Base-by-base conservation (phyloP, 2,888 invertebrate genomes). In the Microctonus aethiopoides region DNA sequence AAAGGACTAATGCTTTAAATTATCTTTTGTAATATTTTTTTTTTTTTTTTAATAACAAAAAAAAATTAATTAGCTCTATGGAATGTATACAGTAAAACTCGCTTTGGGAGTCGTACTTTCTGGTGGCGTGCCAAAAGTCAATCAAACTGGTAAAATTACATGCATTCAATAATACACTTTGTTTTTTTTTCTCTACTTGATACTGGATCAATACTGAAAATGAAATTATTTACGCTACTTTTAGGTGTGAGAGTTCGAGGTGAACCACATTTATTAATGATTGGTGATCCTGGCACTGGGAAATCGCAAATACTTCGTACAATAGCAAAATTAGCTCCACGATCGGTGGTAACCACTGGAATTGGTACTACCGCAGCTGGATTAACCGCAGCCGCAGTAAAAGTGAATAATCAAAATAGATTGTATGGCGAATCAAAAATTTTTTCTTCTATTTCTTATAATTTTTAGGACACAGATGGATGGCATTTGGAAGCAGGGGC, bases 401-500 rank as follows among this genome's bases (percentile, higher is more conserved):
- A 93, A 90, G 95, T 94, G 86, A 82, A 80, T 78, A 70, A 54
- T 51, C 60, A 66, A 46, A 34, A 7, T 39, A 16, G 11, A 9
- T 56, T 54, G 34, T 36, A n/a, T 54, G 52, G 6, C 46, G 22
- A 46, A 59, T 32, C 22, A 9, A 51, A 22, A 39, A 6, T 34
- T 51, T 57, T 57, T 32, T 51, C 20, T 6, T 34, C 26, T 10
- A 24, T n/a, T n/a, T n/a, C n/a, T 13, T 20, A 54, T 51, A 5
- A 51, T 72, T 80, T 80, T 36, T 76, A 95, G 95, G 95, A 96
- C 87, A 77, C 83, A 2, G 91, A 93, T 75, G 95, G 95, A 1
- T 97, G 96, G 96, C 94, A 95, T 79, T 84, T 97, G 72, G 96
- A 96, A 88, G 96, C 95, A 2, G 97, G 97, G 0, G 96, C 96